These are phyloP conservation scores for Fregata magnificens DNA, from an alignment of 2,113 vertebrate genomes.

Conservation along the genomic window DNA sequence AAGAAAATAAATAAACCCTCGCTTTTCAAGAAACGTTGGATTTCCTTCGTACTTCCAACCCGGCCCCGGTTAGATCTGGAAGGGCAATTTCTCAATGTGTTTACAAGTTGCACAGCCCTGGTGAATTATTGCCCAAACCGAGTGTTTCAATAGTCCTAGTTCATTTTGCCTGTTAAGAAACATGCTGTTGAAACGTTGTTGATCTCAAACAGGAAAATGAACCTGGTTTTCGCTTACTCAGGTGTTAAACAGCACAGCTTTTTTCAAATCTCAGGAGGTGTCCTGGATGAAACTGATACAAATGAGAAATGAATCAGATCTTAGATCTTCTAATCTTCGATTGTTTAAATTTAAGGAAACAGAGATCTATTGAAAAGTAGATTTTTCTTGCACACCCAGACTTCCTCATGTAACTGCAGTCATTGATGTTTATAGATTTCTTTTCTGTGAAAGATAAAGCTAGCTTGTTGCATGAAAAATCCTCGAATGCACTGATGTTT, in stretches of 20 bases:
- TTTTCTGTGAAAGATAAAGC: constrained; percentile 42
- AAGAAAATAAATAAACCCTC: background rate
- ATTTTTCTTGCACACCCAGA: constrained; percentile 23
- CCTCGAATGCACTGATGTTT: constrained; percentile 58
- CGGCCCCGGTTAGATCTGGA: background rate
- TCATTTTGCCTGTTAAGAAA: constrained; percentile 29
- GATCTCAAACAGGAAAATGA: constrained; percentile 50
- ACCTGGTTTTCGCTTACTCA: constrained; percentile 53
- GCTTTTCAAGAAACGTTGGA: background rate
- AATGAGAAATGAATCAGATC: constrained; percentile 40
- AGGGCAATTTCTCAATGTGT: background rate
- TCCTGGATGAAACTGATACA: constrained; percentile 46
- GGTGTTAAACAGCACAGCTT: constrained; percentile 61
- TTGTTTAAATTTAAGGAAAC: constrained; percentile 16
- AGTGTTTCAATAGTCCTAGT: background rate
- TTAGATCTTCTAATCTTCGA: background rate
- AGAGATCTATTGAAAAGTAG: background rate
- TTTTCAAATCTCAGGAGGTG: constrained; percentile 35
- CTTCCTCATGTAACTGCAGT: constrained; percentile 3
- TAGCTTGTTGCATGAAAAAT: constrained; percentile 60
- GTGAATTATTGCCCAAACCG: background rate
- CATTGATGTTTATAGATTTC: constrained; percentile 40
- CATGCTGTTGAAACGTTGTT: constrained; percentile 6
- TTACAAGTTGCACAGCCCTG: background rate
- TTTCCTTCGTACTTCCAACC: background rate